Base-by-base conservation (phyloP, 2,797 vertebrate genomes). In the Loris lydekkerianus region DNA sequence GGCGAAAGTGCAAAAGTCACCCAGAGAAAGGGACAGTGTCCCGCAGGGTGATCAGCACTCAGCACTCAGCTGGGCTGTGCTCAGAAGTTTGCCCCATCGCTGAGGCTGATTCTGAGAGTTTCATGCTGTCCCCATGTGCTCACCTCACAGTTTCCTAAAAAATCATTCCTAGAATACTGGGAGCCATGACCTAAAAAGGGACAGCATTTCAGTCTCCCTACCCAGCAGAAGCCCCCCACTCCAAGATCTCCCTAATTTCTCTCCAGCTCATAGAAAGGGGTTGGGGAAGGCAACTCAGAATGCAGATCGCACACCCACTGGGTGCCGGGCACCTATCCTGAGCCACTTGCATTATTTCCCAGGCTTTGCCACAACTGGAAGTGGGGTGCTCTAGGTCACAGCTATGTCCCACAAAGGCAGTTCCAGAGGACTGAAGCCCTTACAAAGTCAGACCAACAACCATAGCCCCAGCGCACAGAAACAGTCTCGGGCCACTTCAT, bases 291-390 rank as follows among this genome's bases (percentile, higher is more conserved):
- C 13, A 65, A 9, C 1, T 25, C 73, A 21, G 37, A 11, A 4
- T 15, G 49, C 14, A 21, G 0, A 25, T 20, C 0, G 14, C 13
- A 31, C 3, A 5, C 72, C 53, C 37, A 2, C 18, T 2, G 10
- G 23, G 63, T 6, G 37, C 29, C 1, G 3, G 27, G 15, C 15
- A 18, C 63, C 34, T 53, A 8, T 13, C 49, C 8, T 20, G 1
- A 0, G 69, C 63, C 4, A 3, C 0, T 2, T 0, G 0, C 0
- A 1, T 1, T 2, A 0, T 10, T 29, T 13, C 63, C 65, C 18
- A 2, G 5, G n/a, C 86, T 46, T 72, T 23, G 2, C 72, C 14
- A 2, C 0, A 1, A 34, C 61, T 58, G 29, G 15, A 15, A 53
- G 0, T 10, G 34, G 70, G 5, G 0, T 7, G 63, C 14, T 46